Evolutionary conservation across 2,797 vertebrate species (phyloP).

Genomic region (Nannoperca obscura): DNA sequence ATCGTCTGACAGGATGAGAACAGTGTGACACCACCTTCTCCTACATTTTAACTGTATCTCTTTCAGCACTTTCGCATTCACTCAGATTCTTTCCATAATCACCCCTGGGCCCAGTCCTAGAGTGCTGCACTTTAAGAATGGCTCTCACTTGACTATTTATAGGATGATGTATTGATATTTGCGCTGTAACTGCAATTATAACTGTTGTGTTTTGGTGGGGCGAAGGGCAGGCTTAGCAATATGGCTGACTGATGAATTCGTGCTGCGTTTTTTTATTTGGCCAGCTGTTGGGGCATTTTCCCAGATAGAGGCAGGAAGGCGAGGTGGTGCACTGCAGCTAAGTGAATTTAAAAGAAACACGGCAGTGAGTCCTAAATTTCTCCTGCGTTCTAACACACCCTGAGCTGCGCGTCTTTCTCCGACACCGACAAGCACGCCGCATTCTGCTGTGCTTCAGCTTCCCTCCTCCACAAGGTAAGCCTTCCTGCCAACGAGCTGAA

Average conservation of each 20-base stretch:
- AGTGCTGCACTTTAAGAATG: constrained; percentile 51
- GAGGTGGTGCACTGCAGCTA: constrained; percentile 38
- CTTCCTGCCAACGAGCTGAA: constrained; percentile 68
- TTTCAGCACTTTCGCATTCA: constrained; percentile 52
- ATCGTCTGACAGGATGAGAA: constrained; percentile 69
- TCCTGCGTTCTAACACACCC: constrained; percentile 8
- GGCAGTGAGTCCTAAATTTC: constrained; percentile 30
- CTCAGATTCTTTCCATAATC: constrained; percentile 35
- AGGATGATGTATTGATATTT: constrained; percentile 61
- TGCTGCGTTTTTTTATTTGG: constrained; percentile 44
- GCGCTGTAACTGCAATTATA: constrained; percentile 54
- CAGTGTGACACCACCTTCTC: constrained; percentile 65
- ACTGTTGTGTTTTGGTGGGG: constrained; percentile 33
- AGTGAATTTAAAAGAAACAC: constrained; percentile 40
- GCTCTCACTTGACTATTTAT: constrained; percentile 55
- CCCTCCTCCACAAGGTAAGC: constrained; percentile 73
- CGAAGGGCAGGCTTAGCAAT: constrained; percentile 34
- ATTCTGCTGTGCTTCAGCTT: constrained; percentile 42
- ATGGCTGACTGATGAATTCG: constrained; percentile 50
- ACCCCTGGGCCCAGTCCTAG: constrained; percentile 48
- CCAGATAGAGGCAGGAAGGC: constrained; percentile 12
- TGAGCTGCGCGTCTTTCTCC: not conserved
- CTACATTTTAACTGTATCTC: constrained; percentile 55
- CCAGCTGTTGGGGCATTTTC: constrained; percentile 54
- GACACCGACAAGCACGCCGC: constrained; percentile 23